phyloP scores from a whole-genome alignment of 2,888 invertebrate species.

The Stenurella melanura region DNA sequence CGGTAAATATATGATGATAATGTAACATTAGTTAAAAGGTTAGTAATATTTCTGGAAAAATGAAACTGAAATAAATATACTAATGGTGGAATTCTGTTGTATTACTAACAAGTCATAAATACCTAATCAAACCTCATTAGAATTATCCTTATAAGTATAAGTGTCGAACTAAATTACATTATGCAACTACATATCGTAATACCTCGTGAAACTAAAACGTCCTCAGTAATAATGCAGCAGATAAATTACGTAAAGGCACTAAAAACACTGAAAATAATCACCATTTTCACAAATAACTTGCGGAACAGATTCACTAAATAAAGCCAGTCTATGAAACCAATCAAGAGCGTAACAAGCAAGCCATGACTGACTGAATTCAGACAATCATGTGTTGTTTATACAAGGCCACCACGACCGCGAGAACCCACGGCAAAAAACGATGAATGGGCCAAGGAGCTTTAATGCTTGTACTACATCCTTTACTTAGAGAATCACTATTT shows the following conservation, averaged over 20 bases:
- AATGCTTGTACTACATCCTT: slow-evolving; percentile 9
- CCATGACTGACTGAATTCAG: slow-evolving; percentile 67
- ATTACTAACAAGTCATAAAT: neutral
- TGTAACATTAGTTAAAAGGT: no score
- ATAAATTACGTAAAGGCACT: slow-evolving; percentile 24
- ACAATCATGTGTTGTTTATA: slow-evolving; percentile 67
- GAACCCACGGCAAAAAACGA: slow-evolving; percentile 63
- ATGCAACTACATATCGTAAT: slow-evolving; percentile 12
- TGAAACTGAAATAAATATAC: neutral
- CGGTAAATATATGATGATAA: no score
- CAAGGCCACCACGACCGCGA: slow-evolving; percentile 67
- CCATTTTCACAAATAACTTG: slow-evolving; percentile 36
- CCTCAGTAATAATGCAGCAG: neutral
- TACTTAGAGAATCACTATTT: slow-evolving; percentile 21
- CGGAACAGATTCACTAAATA: slow-evolving; percentile 13
- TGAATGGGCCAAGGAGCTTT: slow-evolving; percentile 28
- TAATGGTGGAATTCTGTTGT: neutral
- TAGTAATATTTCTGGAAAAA: neutral
- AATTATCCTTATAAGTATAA: neutral
- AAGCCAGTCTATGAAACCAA: slow-evolving; percentile 57
- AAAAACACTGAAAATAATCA: slow-evolving; percentile 32
- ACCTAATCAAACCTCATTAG: neutral
- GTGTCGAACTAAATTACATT: neutral
- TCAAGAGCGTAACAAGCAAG: slow-evolving; percentile 60
- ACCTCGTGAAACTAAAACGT: slow-evolving; percentile 9